Base-by-base conservation (phyloP, 2,888 invertebrate genomes). In the Caenorhabditis imperialis region DNA sequence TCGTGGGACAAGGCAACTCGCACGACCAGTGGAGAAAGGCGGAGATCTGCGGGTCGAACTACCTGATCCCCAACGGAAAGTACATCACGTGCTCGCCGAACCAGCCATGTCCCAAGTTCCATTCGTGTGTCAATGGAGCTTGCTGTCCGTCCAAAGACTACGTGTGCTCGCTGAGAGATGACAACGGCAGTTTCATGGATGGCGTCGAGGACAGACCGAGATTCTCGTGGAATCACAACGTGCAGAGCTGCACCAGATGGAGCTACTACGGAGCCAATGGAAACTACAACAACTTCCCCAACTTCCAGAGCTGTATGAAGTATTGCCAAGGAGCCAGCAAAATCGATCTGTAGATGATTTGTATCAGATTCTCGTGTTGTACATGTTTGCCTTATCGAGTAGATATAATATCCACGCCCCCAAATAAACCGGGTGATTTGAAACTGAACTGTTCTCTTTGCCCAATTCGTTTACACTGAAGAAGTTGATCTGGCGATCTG, bases 231-330 rank as follows among this genome's bases (percentile, higher is more conserved):
- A 81, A 78, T 44, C 63, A 81, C 40, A 79, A 79, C 44, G 82
- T 86, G 37, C 81, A 84, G 51, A 80, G 79, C 12, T 86, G 86
- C 69, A 81, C 82, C 54, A 78, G 87, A 16, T 87, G 84, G 77
- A 84, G 84, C 44, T 87, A 87, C 74, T 87, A 84, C 55, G 87
- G 87, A 14, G 84, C 84, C 27, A 82, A 83, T 51, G 85, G 85
- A 40, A 86, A 86, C 53, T 86, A 86, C 69, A 86, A 86, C 78
- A 86, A 86, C 65, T 86, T 86, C 70, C 82, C 82, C 25, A 80
- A 81, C 44, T 82, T 81, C 55, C 65, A 77, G 18, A 74, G 74
- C 8, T 82, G 82, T 40, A 65, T 79, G 47, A 71, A 58, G 51
- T 81, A 74, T 58, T 82, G 82, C 45, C 53, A 73, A 25, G 67